Evolutionary conservation across 2,888 invertebrate genomes (phyloP).

Genomic region (Rhyacophila evoluta): DNA sequence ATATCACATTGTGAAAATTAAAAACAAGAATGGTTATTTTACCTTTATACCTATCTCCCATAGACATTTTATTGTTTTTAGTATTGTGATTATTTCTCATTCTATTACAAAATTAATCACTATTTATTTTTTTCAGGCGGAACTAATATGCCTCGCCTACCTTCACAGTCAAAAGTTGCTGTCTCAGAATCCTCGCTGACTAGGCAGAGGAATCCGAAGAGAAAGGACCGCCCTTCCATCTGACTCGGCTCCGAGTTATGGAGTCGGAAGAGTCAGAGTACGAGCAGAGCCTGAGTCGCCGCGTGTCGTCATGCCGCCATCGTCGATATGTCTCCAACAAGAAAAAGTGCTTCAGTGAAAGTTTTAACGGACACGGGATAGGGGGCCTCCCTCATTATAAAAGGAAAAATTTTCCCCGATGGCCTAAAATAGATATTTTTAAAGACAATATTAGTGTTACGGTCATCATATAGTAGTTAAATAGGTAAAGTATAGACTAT

Average conservation of each 20-base stretch:
- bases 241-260: conserved; percentile 11
- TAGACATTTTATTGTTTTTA: too few relatives aligned
- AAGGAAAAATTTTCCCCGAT: not conserved
- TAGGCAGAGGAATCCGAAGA: not conserved
- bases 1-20: too few relatives aligned
- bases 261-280: conserved; percentile 13
- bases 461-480: not conserved
- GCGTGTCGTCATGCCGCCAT: not conserved
- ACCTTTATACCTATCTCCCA: too few relatives aligned
- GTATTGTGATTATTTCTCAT: too few relatives aligned
- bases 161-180: not conserved
- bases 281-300: not conserved
- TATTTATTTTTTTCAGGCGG: not conserved
- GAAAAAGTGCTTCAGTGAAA: conserved; percentile 1
- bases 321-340: not conserved
- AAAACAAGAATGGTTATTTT: too few relatives aligned
- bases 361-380: conserved; percentile 7
- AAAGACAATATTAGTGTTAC: conserved; percentile 16
- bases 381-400: not conserved
- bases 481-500: not conserved
- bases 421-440: conserved; percentile 15
- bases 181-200: not conserved
- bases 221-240: conserved; percentile 16
- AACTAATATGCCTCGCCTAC: not conserved
- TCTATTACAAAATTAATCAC: too few relatives aligned